A percentile compares a stretch with the other conserved stretches of the same genome.
Conservation (phyloP, 2,888 invertebrate species). For the Nemotelus pantherinus region DNA sequence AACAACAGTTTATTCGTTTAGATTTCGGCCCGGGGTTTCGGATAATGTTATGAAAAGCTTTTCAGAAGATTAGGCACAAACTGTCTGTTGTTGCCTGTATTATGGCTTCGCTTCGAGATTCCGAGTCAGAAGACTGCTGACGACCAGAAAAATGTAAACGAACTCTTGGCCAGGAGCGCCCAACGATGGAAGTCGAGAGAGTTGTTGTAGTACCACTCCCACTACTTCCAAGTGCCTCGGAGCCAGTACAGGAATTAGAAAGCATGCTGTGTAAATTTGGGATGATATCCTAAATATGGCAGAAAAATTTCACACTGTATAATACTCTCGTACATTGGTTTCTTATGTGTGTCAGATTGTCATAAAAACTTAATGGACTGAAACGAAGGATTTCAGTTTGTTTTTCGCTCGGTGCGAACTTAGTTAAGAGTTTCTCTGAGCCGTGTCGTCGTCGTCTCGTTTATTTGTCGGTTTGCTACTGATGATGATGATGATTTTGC, state of each 20-base stretch:
- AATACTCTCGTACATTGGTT: constrained; percentile 21
- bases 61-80: constrained; percentile 41
- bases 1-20: not conserved
- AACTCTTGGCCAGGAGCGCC: not conserved
- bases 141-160: constrained; percentile 21
- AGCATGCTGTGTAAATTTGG: not conserved
- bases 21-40: not conserved
- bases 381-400: constrained; percentile 8
- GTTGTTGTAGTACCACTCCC: too few species aligned
- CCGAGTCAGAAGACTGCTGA: not conserved
- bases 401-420: too few species aligned
- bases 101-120: not conserved
- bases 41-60: constrained; percentile 38
- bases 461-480: too few species aligned
- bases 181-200: too few species aligned
- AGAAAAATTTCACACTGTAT: constrained; percentile 42
- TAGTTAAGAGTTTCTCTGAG: too few species aligned
- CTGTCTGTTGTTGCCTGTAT: not conserved
- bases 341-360: constrained; percentile 43
- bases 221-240: too few species aligned
- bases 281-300: constrained; percentile 38
- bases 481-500: too few species aligned
- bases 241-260: too few species aligned
- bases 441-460: too few species aligned
- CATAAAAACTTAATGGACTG: constrained; percentile 44